These are phyloP conservation scores for Varanus salvator DNA, from an alignment of 2,113 vertebrate species.

Conservation along the genomic window DNA sequence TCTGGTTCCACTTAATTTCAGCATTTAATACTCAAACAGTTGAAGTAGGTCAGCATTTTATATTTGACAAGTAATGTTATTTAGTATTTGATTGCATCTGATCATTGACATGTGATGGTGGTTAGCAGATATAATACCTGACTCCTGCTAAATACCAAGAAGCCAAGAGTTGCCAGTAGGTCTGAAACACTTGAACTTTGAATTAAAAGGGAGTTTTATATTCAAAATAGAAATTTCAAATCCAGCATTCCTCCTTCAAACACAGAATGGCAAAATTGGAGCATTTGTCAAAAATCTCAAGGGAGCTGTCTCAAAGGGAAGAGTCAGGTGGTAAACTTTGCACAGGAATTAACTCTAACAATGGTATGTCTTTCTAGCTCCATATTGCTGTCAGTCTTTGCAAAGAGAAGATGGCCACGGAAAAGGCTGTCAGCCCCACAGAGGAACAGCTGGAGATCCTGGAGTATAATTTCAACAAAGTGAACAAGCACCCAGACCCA, in stretches of 20 bases:
- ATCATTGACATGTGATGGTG: neutral
- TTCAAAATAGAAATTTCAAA: neutral
- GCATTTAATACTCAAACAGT: too few relatives aligned
- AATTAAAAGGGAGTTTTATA: too few relatives aligned
- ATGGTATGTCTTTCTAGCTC: neutral
- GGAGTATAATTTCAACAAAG: slow-evolving; percentile 80
- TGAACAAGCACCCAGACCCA: slow-evolving; percentile 80
- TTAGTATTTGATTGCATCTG: neutral
- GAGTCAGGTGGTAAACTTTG: neutral
- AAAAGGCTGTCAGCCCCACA: slow-evolving; percentile 68
- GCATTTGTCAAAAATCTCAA: neutral
- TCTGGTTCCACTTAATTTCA: neutral
- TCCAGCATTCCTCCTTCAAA: neutral
- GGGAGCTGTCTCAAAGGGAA: too few relatives aligned
- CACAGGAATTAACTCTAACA: neutral
- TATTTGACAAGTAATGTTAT: neutral
- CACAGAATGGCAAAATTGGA: neutral
- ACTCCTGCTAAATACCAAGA: neutral
- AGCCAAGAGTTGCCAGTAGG: neutral
- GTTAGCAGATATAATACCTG: neutral
- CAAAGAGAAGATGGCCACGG: slow-evolving; percentile 63
- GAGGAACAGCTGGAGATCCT: slow-evolving; percentile 81
- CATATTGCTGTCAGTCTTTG: slow-evolving; percentile 19
- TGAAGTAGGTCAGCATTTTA: neutral
- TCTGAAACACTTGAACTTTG: neutral